Base-by-base conservation (phyloP, 2,888 invertebrate species). In the Hyles lineata region DNA sequence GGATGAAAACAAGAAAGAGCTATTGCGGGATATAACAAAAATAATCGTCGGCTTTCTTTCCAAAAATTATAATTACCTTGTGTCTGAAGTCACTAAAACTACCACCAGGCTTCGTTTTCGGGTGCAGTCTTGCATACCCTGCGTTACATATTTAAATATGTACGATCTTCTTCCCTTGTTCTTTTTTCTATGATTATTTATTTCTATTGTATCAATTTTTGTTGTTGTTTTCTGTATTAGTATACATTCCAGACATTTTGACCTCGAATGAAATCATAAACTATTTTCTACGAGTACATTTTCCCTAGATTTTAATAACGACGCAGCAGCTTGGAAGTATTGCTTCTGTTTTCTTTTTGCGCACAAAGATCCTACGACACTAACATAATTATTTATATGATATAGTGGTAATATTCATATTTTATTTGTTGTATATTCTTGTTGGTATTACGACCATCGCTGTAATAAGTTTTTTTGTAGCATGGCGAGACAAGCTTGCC, bases 301-400 rank as follows among this genome's bases (percentile, higher is more conserved):
- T n/a, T 55, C n/a, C 55, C 55, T 55, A n/a, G 55, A 55, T n/a
- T 55, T 55, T 55, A 55, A 55, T 55, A 55, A 55, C 5, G n/a
- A n/a, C 6, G 55, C n/a, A 6, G n/a, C 55, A 55, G 55, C 55
- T 55, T 55, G 55, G n/a, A n/a, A 55, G 8, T 55, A 55, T 55
- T 55, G 55, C 55, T 19, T 19, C 15, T n/a, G 55, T n/a, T 55
- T 50, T 55, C 8, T 55, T 55, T 55, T 55, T n/a, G 1, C 55
- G 55, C 17, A 6, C 19, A 55, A n/a, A 5, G 55, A 55, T n/a
- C 4, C 15, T 43, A 11, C 55, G 55, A n/a, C n/a, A 1, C 8
- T n/a, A 7, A 43, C 55, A 55, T 55, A n/a, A 43, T 43, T 55
- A n/a, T 55, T 17, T n/a, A 55, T n/a, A 3, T n/a, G 55, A 55